Conservation (phyloP, 2,113 vertebrate species). For the Furnarius figulus region DNA sequence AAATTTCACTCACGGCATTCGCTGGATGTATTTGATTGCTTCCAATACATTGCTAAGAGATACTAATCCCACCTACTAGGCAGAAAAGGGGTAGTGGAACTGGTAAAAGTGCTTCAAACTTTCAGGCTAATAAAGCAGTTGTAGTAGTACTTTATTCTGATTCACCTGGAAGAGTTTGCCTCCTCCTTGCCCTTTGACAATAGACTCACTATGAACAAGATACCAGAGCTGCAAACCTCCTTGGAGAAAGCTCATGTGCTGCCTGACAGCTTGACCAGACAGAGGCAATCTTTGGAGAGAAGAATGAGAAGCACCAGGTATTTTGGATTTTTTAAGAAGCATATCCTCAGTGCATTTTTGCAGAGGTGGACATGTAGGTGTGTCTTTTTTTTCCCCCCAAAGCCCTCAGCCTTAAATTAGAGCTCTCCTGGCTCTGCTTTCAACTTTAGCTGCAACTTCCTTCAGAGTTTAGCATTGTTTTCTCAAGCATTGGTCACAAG, state of each 20-base stretch:
- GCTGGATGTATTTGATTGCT: conserved; percentile 59
- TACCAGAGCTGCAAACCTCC: neutral
- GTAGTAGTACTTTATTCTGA: neutral
- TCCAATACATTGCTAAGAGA: conserved; percentile 56
- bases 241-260: neutral
- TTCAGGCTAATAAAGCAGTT: neutral
- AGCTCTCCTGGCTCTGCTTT: neutral
- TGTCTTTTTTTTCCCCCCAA: neutral
- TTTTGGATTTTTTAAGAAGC: neutral
- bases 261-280: neutral
- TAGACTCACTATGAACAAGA: neutral
- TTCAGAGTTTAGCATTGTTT: neutral
- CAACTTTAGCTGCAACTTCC: neutral
- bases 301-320: neutral
- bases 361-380: neutral
- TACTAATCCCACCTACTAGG: neutral
- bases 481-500: neutral
- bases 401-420: neutral
- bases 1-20: conserved; percentile 63
- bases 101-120: neutral
- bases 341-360: neutral
- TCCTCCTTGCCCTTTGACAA: neutral
- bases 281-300: neutral
- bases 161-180: neutral
- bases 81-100: neutral